Evolutionary conservation across 2,888 invertebrate genomes (phyloP).

Genomic region (Ptychoptera contaminata): DNA sequence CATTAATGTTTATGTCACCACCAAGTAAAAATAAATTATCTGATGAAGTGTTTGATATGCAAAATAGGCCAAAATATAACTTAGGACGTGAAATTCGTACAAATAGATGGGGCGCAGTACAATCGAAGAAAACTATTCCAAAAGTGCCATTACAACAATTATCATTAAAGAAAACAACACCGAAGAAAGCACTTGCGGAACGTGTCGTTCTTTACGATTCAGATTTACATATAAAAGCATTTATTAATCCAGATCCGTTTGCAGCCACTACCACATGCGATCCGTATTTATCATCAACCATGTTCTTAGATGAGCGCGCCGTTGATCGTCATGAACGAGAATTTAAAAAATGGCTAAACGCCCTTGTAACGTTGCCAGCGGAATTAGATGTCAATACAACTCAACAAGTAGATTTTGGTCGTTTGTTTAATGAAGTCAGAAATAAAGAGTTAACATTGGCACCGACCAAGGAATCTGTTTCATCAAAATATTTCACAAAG

Average conservation of each 20-base stretch:
- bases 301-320: conserved; percentile 51
- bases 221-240: conserved; percentile 25
- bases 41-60: conserved; percentile 1
- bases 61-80: neutral
- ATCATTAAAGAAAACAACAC: conserved; percentile 21
- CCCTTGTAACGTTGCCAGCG: conserved; percentile 55
- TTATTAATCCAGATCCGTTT: conserved; percentile 36
- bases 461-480: conserved; percentile 54
- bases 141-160: conserved; percentile 20
- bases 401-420: conserved; percentile 51
- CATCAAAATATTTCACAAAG: conserved; percentile 49
- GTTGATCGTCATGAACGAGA: conserved; percentile 51
- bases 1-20: conserved; percentile 19
- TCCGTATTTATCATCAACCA: conserved; percentile 47
- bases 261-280: conserved; percentile 40
- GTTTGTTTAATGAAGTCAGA: conserved; percentile 58
- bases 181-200: conserved; percentile 17
- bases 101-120: conserved; percentile 18
- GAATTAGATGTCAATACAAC: conserved; percentile 48
- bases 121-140: conserved; percentile 12
- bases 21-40: conserved; percentile 22
- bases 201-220: conserved; percentile 23
- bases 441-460: conserved; percentile 48
- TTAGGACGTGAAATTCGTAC: conserved; percentile 8
- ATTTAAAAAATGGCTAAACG: conserved; percentile 67